Evolutionary conservation across 2,888 invertebrate species (phyloP).

Genomic region (Eumerus sabulonum): DNA sequence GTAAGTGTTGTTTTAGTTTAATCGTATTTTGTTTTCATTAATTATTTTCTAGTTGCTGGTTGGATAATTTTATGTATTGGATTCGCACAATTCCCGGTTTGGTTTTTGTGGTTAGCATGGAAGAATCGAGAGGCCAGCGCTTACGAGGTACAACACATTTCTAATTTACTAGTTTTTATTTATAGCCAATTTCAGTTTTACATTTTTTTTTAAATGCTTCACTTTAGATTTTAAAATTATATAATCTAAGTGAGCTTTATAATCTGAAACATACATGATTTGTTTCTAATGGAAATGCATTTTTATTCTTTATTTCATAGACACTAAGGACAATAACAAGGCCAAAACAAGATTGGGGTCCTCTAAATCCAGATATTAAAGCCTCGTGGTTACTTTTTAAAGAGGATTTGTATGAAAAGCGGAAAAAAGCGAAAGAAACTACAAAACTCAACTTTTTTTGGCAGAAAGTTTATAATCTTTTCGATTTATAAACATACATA

Average conservation of each 20-base stretch:
- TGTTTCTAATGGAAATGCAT: neutral
- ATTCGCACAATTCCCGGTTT: conserved; percentile 80
- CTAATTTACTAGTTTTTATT: too few relatives aligned
- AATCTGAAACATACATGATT: too few relatives aligned
- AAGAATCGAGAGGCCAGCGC: conserved; percentile 69
- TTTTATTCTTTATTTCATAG: conserved; percentile 10
- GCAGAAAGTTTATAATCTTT: conserved; percentile 74
- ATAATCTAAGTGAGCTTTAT: too few relatives aligned
- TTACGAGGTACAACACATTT: conserved; percentile 65
- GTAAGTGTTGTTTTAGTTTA: conserved; percentile 79
- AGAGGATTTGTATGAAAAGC: conserved; percentile 78
- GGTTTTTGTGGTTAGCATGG: conserved; percentile 76
- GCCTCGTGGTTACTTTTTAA: conserved; percentile 83
- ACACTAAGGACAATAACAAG: conserved; percentile 80
- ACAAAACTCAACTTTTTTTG: conserved; percentile 73
- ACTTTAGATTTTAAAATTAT: too few relatives aligned
- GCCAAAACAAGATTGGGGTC: conserved; percentile 83
- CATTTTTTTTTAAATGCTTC: too few relatives aligned
- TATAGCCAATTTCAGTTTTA: too few relatives aligned
- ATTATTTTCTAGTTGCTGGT: conserved; percentile 78
- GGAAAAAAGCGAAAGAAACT: conserved; percentile 71
- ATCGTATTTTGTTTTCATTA: neutral
- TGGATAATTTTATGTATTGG: conserved; percentile 80
- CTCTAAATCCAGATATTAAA: conserved; percentile 80
- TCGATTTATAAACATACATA: conserved; percentile 70